Evolutionary conservation across 2,113 vertebrate species (phyloP), one percentile per base, ranked within the genome.

Genomic region (Calyptomena viridis): DNA sequence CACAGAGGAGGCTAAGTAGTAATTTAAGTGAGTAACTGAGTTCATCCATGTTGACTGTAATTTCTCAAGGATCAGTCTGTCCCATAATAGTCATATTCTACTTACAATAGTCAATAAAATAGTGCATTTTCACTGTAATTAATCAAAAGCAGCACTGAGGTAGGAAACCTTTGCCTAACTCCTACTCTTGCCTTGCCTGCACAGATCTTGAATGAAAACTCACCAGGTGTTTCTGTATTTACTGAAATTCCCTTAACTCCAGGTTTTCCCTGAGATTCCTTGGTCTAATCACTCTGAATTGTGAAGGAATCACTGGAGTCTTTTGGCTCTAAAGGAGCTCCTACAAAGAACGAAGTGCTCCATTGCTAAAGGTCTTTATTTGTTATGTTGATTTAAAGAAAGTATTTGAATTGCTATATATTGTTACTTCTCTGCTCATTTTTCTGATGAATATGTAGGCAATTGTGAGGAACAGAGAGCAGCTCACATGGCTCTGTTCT

Each of bases 221-320:
- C 24, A 0, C 53, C 90, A 90, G 73, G 91, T 95, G 76, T 94
- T 92, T 64, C 76, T 23, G 5, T 75, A 52, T 89, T 95, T 93
- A 73, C 74, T 66, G 76, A 93, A 81, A 93, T 87, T 86, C 49
- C 46, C 37, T 90, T 84, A 93, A 93, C 46, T 72, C 53, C 64
- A 84, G 86, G 60, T 71, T 92, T 95, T 79, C 24, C 64, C 66
- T 84, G n/a, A 35, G 62, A 23, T 93, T 92, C 1, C 13, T 72
- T 90, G 40, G 40, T 75, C 53, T 95, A 95, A 96, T 95, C 76
- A 87, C 50, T 68, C 44, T 81, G 92, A 93, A 84, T 90, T 95
- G 83, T 96, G 94, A 90, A 64, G 91, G 72, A 93, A 68, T 96
- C 44, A 84, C 68, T 95, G 68, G 79, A 81, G 88, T 79, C 62